Conservation (phyloP, 2,113 vertebrate genomes). For the Dermatemys mawii region DNA sequence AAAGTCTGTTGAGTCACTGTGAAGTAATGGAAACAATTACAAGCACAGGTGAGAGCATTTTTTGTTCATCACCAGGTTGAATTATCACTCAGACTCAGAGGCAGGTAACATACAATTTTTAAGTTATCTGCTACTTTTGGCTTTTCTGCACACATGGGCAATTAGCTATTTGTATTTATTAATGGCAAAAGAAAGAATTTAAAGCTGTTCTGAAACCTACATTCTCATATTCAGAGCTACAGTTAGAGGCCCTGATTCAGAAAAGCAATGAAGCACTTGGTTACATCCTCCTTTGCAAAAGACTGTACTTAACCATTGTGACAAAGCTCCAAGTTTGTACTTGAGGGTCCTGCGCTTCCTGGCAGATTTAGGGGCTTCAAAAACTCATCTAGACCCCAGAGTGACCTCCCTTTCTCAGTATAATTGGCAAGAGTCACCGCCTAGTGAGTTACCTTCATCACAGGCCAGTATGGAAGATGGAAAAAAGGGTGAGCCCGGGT, state of each 20-base stretch:
- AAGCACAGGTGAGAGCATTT: neutral
- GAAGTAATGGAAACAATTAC: neutral
- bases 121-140: too few relatives aligned
- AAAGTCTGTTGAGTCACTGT: neutral
- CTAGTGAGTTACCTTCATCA: too few relatives aligned
- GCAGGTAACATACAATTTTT: too few relatives aligned
- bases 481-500: too few relatives aligned
- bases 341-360: too few relatives aligned
- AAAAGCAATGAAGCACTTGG: neutral
- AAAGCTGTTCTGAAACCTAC: neutral
- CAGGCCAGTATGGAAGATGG: too few relatives aligned
- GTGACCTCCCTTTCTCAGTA: too few relatives aligned
- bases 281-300: conserved; percentile 8
- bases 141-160: too few relatives aligned
- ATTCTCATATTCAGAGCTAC: neutral
- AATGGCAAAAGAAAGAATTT: neutral
- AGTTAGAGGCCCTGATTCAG: accelerated
- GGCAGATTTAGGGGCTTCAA: too few relatives aligned
- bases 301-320: neutral
- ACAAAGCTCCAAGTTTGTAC: too few relatives aligned
- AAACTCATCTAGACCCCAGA: too few relatives aligned
- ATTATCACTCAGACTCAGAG: neutral
- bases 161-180: neutral
- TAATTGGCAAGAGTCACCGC: too few relatives aligned
- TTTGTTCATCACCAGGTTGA: neutral